Conservation (phyloP, 2,113 vertebrate genomes). For the Fregetta grallaria region DNA sequence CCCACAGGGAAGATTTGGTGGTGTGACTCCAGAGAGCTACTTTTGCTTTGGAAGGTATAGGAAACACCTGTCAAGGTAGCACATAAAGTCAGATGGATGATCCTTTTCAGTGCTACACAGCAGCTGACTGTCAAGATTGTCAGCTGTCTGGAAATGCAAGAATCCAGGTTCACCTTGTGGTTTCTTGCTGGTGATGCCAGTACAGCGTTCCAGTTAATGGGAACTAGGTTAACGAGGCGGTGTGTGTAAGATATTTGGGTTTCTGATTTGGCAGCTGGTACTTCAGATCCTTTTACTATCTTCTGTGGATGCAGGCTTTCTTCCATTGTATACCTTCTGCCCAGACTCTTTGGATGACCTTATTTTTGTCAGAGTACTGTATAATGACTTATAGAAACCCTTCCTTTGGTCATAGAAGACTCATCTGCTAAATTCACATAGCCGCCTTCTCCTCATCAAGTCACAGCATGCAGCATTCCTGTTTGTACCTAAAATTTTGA, state of each 20-base stretch:
- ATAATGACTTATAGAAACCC: background rate
- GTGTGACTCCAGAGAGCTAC: background rate
- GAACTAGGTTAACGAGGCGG: background rate
- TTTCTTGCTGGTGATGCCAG: background rate
- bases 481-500: background rate
- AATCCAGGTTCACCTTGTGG: background rate
- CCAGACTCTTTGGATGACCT: background rate
- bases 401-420: background rate
- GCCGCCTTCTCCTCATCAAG: background rate
- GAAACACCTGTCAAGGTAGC: background rate
- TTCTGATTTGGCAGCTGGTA: background rate
- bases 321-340: background rate
- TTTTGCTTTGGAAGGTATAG: background rate
- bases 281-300: background rate
- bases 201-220: background rate
- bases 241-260: background rate
- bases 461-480: background rate
- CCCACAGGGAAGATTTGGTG: background rate
- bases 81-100: background rate
- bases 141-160: background rate
- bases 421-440: background rate
- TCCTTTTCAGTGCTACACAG: background rate
- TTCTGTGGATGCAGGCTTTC: background rate
- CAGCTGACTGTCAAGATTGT: background rate
- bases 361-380: background rate